Percentiles rank a stretch among this genome's conserved stretches.
phyloP scores from a whole-genome alignment of 2,797 vertebrate genomes.

The Leptatherina wallacei region DNA sequence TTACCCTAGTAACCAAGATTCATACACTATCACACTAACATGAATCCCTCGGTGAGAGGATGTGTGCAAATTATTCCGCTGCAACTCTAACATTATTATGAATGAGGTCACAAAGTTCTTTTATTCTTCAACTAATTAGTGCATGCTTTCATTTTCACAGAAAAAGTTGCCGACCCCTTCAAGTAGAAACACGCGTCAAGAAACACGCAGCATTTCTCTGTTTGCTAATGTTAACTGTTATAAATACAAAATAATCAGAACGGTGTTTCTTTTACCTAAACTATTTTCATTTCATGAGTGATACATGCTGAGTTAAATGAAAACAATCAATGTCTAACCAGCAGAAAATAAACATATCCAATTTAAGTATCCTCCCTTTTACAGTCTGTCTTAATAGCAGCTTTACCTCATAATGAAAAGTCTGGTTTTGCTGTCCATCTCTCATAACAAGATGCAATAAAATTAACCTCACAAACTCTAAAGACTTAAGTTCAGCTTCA shows the following conservation, averaged over 20 bases:
- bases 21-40: neutral
- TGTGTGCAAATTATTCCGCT: neutral
- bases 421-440: conserved; percentile 71
- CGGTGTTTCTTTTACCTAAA: conserved; percentile 15
- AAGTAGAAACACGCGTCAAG: neutral
- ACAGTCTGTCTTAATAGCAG: conserved; percentile 38
- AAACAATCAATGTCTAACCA: conserved; percentile 53
- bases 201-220: neutral
- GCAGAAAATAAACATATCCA: conserved; percentile 36
- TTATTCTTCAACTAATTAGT: neutral
- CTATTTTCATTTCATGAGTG: conserved; percentile 79
- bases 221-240: conserved; percentile 3
- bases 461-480: conserved; percentile 46
- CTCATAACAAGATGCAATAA: conserved; percentile 68
- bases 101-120: conserved; percentile 1
- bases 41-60: neutral
- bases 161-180: conserved; percentile 36
- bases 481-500: conserved; percentile 33
- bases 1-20: neutral
- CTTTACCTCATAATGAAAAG: conserved; percentile 73
- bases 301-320: conserved; percentile 69
- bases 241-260: conserved; percentile 9
- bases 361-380: conserved; percentile 39
- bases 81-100: neutral
- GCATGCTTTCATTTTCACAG: neutral